Percentiles rank a stretch among this genome's conserved stretches.
phyloP scores from a whole-genome alignment of 2,888 invertebrate genomes.

The Cheilosia pagana region DNA sequence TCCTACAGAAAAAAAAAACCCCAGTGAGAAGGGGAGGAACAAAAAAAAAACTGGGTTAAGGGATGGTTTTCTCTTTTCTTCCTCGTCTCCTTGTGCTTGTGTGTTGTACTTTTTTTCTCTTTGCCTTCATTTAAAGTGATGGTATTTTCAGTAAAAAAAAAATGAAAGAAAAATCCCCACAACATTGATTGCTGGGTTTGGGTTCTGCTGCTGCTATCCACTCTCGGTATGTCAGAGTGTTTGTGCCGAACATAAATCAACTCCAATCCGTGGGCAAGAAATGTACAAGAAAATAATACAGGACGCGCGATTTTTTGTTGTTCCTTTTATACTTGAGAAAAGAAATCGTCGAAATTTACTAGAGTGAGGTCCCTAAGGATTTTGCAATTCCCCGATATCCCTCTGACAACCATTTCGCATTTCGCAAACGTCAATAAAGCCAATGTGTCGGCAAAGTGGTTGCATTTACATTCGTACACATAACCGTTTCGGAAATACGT shows the following conservation, averaged over 20 bases:
- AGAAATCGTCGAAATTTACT: constrained; percentile 49
- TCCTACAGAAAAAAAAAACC: not conserved
- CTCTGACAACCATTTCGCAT: constrained; percentile 67
- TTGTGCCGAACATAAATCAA: constrained; percentile 69
- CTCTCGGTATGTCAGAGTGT: not conserved
- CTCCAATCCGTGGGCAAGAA: constrained; percentile 60
- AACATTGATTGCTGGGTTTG: constrained; percentile 58
- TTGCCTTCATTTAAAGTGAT: constrained; percentile 52
- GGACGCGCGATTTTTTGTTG: constrained; percentile 36
- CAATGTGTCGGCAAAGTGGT: constrained; percentile 75
- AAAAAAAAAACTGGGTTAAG: constrained; percentile 50
- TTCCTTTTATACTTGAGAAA: constrained; percentile 2
- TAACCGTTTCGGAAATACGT: constrained; percentile 74
- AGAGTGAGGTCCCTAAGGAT: constrained; percentile 61
- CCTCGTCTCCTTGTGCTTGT: not conserved
- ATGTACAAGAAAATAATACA: constrained; percentile 43
- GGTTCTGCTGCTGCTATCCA: not conserved
- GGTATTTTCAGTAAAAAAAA: constrained; percentile 40
- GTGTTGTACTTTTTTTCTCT: constrained; percentile 6
- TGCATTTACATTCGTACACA: constrained; percentile 75
- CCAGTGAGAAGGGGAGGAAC: not conserved
- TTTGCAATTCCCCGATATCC: constrained; percentile 59
- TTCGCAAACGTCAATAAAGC: constrained; percentile 74
- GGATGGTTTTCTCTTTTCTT: constrained; percentile 27
- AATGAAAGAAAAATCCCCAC: constrained; percentile 28